Evolutionary conservation across 2,888 invertebrate genomes (phyloP), one percentile per base, ranked within the genome.

Genomic region (Tinea pellionella): DNA sequence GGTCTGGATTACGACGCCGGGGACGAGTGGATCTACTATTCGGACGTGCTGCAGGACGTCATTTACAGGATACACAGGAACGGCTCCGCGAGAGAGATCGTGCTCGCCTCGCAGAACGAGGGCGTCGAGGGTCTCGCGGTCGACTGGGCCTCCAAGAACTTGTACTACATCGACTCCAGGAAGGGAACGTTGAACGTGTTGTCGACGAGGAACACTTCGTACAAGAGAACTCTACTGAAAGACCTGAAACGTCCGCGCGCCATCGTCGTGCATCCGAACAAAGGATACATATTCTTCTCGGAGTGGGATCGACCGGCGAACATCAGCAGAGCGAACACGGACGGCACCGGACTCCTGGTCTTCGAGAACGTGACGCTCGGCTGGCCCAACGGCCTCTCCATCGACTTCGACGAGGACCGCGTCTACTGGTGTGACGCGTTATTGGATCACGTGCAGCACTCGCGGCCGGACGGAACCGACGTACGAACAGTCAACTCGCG

Each of bases 361-460:
- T 98, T 98, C 73, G 92, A 94, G 65, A 95, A 96, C 70, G 91
- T 97, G 0, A 95, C 97, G 0, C 88, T 98, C 0, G 98, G 98
- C 2, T 99, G 98, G 98, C 99, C 99, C 0, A 99, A 99, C 75
- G 98, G 98, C 0, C 83, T 99, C 3, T 95, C 97, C 0, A 95
- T 99, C 63, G 99, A 99, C 79, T 96, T 95, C 71, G 90, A 90
- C 41, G 90, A 91, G 15, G 94, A 98, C 75, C 89, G 97, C 12
- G 88, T 99, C 0, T 99, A 98, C 79, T 99, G 99, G 98, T 98
- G 97, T 71, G 99, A 99, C 74, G 98, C 98, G 2, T 81, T 97
- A 1, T 88, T 98, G 7, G 98, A 99, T 78, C 97, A 98, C 78
- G 96, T 98, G 0, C 98, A 98, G 71, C 97, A 98, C 74, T 93